phyloP scores from a whole-genome alignment of 2,888 invertebrate species.

The Lucinisca nassula region DNA sequence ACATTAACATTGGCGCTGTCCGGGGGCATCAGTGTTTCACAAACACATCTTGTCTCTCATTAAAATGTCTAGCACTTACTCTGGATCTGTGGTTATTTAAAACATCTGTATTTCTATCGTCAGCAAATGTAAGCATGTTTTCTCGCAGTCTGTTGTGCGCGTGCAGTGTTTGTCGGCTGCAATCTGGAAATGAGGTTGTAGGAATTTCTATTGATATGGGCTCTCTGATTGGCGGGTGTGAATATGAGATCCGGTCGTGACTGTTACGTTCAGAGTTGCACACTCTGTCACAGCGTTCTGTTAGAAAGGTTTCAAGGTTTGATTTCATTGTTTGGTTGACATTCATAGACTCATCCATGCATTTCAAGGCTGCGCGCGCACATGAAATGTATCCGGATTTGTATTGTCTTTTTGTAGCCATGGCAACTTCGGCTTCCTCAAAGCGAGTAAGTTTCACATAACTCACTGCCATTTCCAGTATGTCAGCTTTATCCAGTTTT shows the following conservation, averaged over 20 bases:
- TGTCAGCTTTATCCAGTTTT: constrained; percentile 33
- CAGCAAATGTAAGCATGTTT: neutral
- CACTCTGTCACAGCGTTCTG: neutral
- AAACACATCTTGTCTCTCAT: no score
- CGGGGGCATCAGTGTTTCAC: no score
- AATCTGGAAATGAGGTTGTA: neutral
- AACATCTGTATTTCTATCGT: no score
- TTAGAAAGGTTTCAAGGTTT: neutral
- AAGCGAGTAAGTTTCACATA: neutral
- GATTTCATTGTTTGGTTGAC: neutral
- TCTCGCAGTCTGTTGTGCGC: neutral
- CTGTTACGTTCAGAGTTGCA: neutral
- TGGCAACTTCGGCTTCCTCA: neutral
- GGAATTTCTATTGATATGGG: neutral
- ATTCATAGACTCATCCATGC: neutral
- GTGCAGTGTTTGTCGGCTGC: neutral
- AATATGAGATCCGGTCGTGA: no score
- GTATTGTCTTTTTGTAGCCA: neutral
- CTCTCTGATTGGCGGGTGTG: neutral
- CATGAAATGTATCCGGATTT: neutral
- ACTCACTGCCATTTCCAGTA: constrained; percentile 9
- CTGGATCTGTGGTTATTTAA: no score
- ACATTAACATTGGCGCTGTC: no score
- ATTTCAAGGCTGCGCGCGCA: neutral
- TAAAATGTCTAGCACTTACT: no score